A percentile compares a stretch with the other conserved stretches of the same genome.
These are phyloP conservation scores for Agrochola lychnidis DNA, from an alignment of 2,888 invertebrate species.

Conservation along the genomic window DNA sequence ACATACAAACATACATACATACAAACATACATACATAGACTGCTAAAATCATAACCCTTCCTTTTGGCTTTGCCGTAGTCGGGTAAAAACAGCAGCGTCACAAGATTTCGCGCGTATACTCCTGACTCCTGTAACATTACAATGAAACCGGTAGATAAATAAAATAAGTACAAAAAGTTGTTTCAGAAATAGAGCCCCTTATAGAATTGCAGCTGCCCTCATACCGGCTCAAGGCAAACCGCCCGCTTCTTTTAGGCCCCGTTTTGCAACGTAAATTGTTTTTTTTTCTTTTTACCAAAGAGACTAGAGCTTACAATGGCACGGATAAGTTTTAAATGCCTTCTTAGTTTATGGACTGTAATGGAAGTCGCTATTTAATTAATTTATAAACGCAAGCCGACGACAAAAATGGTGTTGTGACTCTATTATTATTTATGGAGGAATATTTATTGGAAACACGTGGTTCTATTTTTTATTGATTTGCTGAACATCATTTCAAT, in stretches of 20 bases:
- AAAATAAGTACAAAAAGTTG: slow-evolving; percentile 81
- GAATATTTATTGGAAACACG: slow-evolving; percentile 21
- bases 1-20: too few species aligned
- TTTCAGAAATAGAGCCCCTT: slow-evolving; percentile 84
- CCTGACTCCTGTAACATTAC: slow-evolving; percentile 73
- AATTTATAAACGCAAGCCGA: slow-evolving; percentile 55
- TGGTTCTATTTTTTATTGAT: slow-evolving; percentile 21
- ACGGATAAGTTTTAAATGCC: slow-evolving; percentile 68
- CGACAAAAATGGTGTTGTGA: slow-evolving; percentile 28
- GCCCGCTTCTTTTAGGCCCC: slow-evolving; percentile 79
- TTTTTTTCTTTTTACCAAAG: slow-evolving; percentile 72
- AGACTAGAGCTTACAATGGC: slow-evolving; percentile 71
- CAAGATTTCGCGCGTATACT: slow-evolving; percentile 55
- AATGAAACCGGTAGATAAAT: slow-evolving; percentile 84
- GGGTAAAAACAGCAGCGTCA: neutral
- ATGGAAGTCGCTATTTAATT: slow-evolving; percentile 66
- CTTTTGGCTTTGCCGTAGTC: too few species aligned
- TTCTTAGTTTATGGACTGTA: slow-evolving; percentile 69
- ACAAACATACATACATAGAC: too few species aligned
- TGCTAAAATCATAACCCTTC: too few species aligned
- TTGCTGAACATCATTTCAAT: neutral
- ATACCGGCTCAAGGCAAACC: slow-evolving; percentile 85
- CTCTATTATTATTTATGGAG: slow-evolving; percentile 39
- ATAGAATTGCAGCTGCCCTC: slow-evolving; percentile 82
- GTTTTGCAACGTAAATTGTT: slow-evolving; percentile 80